Conservation (phyloP, 2,113 vertebrate genomes). For the Pelvicachromis taeniatus region DNA sequence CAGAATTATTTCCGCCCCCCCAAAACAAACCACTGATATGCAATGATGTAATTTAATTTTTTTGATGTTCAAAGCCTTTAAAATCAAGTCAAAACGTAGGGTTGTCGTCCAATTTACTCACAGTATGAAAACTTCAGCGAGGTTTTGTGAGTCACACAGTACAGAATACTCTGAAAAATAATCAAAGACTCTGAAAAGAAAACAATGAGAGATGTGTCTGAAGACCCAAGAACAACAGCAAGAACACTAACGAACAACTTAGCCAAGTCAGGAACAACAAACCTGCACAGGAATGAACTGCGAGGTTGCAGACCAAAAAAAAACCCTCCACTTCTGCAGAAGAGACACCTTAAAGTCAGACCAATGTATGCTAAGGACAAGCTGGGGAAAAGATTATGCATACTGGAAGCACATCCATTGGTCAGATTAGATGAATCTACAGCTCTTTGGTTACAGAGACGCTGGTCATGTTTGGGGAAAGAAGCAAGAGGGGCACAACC, state of each 20-base stretch:
- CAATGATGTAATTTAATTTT: not conserved
- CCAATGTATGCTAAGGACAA: not conserved
- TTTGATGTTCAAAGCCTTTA: not conserved
- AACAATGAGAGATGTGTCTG: too few relatives aligned
- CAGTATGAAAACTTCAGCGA: not conserved
- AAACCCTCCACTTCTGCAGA: not conserved
- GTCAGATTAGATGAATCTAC: too few relatives aligned
- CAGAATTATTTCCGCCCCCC: not conserved
- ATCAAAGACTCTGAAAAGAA: not conserved
- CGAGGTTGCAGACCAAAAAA: not conserved
- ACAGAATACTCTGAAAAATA: not conserved
- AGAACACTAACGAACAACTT: not conserved
- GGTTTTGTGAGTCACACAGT: not conserved
- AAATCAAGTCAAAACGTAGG: not conserved
- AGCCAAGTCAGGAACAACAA: not conserved
- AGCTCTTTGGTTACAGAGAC: too few relatives aligned
- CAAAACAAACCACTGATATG: not conserved
- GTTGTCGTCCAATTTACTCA: not conserved
- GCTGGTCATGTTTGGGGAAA: too few relatives aligned
- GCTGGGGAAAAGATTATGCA: too few relatives aligned
- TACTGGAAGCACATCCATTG: too few relatives aligned
- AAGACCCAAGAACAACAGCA: not conserved
- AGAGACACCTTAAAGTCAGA: not conserved
- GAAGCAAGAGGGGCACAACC: too few relatives aligned
- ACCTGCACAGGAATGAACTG: not conserved